Evolutionary conservation across 1,140 invertebrate genomes (phyloP), one percentile per base, ranked within the genome.

Genomic region (Atta texana): DNA sequence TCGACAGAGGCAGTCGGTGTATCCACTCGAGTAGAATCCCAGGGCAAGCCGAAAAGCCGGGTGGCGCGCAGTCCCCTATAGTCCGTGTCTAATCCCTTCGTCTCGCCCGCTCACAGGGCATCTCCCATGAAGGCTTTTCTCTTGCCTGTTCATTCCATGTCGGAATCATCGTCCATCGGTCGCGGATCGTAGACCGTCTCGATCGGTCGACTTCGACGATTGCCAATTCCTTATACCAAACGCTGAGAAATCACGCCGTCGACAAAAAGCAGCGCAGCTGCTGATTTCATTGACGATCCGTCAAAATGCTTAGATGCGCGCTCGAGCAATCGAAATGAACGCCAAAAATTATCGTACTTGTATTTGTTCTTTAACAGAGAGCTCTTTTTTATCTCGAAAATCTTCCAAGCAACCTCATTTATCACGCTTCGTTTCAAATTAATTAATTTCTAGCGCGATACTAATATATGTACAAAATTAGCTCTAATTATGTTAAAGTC

Each of bases 81-180:
- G 89, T 86, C 92, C 91, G 87, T 93, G 92, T 92, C 94, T 94
- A 94, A 94, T 94, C 93, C 92, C 85, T 94, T 94, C 92, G 93
- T 94, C 80, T 92, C 92, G 92, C 86, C 87, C 87, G 92, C 90
- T 93, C 93, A 92, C 92, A 91, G 89, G 89, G 87, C 88, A 88
- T 90, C 86, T 82, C 77, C 86, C 87, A 91, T 87, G 72, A 85
- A 87, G 88, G 59, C 87, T 89, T 85, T 88, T 72, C 89, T 89
- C 89, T 87, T 85, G 89, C 84, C 86, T 80, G 89, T 21, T 88
- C 89, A 76, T 76, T 57, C 44, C 55, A 28, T 49, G n/a, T 39
- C 64, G 28, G 14, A 69, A 64, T 55, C 80, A 18, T 14, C 64
- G 64, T 53, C 59, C 63, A 53, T 89, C 88, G 61, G 24, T 80